phyloP scores from a whole-genome alignment of 37 sponge, comb jelly and placozoan species.

The Crambe crambe region DNA sequence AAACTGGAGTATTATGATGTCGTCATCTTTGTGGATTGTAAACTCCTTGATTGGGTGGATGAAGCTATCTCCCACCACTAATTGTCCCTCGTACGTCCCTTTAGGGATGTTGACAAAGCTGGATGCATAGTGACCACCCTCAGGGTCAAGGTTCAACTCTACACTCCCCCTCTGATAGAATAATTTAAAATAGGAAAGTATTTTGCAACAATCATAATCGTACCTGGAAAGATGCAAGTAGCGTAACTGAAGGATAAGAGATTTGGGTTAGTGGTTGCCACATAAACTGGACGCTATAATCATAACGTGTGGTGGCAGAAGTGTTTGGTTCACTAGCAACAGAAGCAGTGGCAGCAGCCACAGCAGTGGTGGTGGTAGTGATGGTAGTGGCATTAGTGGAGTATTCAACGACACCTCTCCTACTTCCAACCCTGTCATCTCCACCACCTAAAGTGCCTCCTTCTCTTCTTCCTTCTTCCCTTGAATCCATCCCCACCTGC shows the following conservation, averaged over 20 bases:
- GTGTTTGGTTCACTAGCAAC: too few species aligned
- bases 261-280: constrained; percentile 51
- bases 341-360: not conserved
- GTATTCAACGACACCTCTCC: not conserved
- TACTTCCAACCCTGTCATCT: too few species aligned
- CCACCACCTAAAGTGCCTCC: not conserved
- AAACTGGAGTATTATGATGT: constrained; percentile 43
- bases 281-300: constrained; percentile 43
- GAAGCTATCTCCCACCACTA: constrained; percentile 54
- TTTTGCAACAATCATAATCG: not conserved
- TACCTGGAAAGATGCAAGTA: constrained; percentile 59
- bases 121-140: constrained; percentile 52
- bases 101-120: constrained; percentile 10
- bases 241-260: constrained; percentile 39
- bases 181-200: not conserved
- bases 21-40: constrained; percentile 13
- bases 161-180: constrained; percentile 36
- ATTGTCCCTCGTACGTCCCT: constrained; percentile 64
- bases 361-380: too few species aligned
- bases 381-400: not conserved
- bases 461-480: not conserved
- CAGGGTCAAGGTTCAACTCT: constrained; percentile 10
- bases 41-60: constrained; percentile 55
- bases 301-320: not conserved
- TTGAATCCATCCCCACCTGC: not conserved